These are phyloP conservation scores for Sinocyclocheilus maitianheensis DNA, from an alignment of 2,113 vertebrate species.

Conservation along the genomic window DNA sequence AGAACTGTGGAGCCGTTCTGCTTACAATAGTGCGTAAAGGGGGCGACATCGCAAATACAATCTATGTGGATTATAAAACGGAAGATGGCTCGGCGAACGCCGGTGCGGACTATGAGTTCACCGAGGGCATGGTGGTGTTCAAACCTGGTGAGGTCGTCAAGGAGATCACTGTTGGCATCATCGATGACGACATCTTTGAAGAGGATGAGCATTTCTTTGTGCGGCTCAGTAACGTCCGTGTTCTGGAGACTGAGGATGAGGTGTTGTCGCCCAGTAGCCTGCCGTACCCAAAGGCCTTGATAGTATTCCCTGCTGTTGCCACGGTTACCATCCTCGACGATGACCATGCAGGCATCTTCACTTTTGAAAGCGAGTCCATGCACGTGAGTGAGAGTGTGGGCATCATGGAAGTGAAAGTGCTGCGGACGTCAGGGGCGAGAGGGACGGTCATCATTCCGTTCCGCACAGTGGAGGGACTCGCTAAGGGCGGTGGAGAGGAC, in stretches of 20 bases:
- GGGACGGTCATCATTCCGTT: slow-evolving; percentile 96
- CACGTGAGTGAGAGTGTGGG: slow-evolving; percentile 94
- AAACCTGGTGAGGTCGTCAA: slow-evolving; percentile 94
- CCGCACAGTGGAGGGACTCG: slow-evolving; percentile 94
- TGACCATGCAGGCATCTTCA: slow-evolving; percentile 98
- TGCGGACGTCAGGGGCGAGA: slow-evolving; percentile 95
- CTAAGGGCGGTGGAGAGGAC: slow-evolving; percentile 97
- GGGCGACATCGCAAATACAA: slow-evolving; percentile 87
- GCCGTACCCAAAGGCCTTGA: slow-evolving; percentile 84
- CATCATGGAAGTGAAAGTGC: slow-evolving; percentile 95
- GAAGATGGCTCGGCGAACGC: slow-evolving; percentile 98
- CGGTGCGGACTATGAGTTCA: slow-evolving; percentile 97
- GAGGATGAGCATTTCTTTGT: slow-evolving; percentile 99
- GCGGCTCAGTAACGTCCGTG: slow-evolving; percentile 86
- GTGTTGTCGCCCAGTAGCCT: slow-evolving; percentile 80
- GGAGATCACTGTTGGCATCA: slow-evolving; percentile 94
- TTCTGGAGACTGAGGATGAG: slow-evolving; percentile 82
- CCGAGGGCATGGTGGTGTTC: slow-evolving; percentile 90
- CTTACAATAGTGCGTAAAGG: slow-evolving; percentile 88
- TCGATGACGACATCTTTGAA: slow-evolving; percentile 98
- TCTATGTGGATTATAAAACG: slow-evolving; percentile 98
- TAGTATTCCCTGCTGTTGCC: slow-evolving; percentile 89
- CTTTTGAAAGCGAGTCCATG: slow-evolving; percentile 88
- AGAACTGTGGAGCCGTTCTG: slow-evolving; percentile 94
- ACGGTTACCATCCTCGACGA: slow-evolving; percentile 97